Evolutionary conservation across 2,888 invertebrate species (phyloP), one percentile per base, ranked within the genome.

Genomic region (Amiota communis): DNA sequence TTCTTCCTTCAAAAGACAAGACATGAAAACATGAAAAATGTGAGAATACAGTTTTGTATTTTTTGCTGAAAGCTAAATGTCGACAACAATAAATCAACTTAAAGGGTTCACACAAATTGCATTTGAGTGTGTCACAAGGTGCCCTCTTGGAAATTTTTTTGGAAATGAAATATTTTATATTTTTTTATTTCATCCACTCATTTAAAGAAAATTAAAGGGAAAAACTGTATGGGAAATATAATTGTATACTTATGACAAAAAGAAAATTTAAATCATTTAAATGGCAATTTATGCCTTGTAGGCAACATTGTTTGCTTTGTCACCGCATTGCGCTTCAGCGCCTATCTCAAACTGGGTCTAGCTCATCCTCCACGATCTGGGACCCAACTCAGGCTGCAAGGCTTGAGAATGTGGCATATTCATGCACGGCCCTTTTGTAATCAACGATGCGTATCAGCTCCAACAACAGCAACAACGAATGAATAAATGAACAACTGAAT

Each of bases 401-500:
- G 36, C 36, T 36, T 36, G 59, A 59, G 12, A 20, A 17, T 23
- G 59, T 15, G 48, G 49, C 65, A 65, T 65, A 65, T 65, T 48
- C 65, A 65, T 36, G 65, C 65, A 15, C 65, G 65, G 65, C 65
- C 65, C 65, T 77, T 76, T 78, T 69, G 82, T 82, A 84, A 85
- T 83, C 83, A 83, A 81, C 86, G 83, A 83, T 83, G 83, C 86
- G 86, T 83, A 83, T 83, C 86, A 83, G 83, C 86, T 81, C 1
- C n/a, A 53, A 53, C 36, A 36, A 36, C 36, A 59, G 20, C 20
- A 20, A 20, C 10, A 67, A 17, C 48, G 46, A 23, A 8, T 36
- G 36, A 36, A 6, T 11, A n/a, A 17, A 51, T 23, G 59, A 23
- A 12, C 2, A 6, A 53, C 15, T 20, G 20, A 17, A 59, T 59